Percentiles rank a stretch among this genome's conserved stretches.
Evolutionary conservation across 2,113 vertebrate species (phyloP).

Genomic region (Sinocyclocheilus rhinocerous): DNA sequence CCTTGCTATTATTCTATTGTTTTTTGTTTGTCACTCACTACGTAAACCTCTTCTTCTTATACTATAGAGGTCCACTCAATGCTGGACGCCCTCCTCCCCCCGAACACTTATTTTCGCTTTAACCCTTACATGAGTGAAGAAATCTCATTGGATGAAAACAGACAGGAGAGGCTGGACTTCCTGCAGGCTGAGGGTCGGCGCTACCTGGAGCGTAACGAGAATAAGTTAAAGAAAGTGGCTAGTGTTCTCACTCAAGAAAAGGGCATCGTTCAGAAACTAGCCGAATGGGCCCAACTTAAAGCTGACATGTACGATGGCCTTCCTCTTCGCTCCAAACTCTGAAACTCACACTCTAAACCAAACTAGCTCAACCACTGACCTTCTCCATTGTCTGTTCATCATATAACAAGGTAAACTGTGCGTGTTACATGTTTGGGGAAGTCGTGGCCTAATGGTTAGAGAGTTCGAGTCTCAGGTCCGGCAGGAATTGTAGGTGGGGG

Average conservation of each 20-base stretch:
- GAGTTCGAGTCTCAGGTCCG: too few species aligned
- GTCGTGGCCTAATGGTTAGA: too few species aligned
- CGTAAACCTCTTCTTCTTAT: not conserved
- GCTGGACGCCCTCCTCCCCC: slow-evolving; percentile 90
- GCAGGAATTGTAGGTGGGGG: too few species aligned
- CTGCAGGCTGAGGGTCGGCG: slow-evolving; percentile 84
- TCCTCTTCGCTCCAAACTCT: slow-evolving; percentile 87
- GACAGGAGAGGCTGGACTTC: slow-evolving; percentile 86
- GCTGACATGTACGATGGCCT: slow-evolving; percentile 90
- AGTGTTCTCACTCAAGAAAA: slow-evolving; percentile 86
- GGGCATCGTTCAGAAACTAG: slow-evolving; percentile 83
- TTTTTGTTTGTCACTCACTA: not conserved
- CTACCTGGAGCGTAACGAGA: slow-evolving; percentile 90
- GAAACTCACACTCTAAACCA: not conserved
- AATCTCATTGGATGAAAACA: slow-evolving; percentile 90
- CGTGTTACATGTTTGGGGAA: too few species aligned
- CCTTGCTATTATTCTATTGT: not conserved
- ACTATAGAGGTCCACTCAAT: slow-evolving; percentile 92
- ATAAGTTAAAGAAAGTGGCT: slow-evolving; percentile 88
- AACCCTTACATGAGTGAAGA: slow-evolving; percentile 94
- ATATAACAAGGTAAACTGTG: not conserved
- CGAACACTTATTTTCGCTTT: slow-evolving; percentile 94
- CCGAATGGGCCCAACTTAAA: slow-evolving; percentile 90
- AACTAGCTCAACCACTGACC: slow-evolving; percentile 5
- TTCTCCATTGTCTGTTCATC: not conserved